Evolutionary conservation across 2,888 invertebrate species (phyloP), one percentile per base, ranked within the genome.

Genomic region (Colostygia pectinataria): DNA sequence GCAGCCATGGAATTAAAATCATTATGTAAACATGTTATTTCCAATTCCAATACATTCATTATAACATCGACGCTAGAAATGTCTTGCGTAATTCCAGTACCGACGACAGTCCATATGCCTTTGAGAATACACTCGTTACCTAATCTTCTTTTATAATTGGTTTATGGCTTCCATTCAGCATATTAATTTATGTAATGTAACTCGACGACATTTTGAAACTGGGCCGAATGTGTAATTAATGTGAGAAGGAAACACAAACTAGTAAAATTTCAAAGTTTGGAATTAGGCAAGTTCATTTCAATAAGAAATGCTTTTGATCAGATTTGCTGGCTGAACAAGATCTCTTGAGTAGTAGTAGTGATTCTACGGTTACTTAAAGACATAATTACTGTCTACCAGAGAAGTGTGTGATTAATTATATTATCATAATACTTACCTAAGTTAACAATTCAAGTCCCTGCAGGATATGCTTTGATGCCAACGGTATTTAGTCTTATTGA

Each of bases 111-210:
- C 68, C 68, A 74, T 71, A 71, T 74, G 71, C 67, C 68, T 75
- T 76, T 68, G 68, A 78, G 79, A 75, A 78, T 77, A 72, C 64
- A 69, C 68, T 54, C 6, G 67, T 85, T 83, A 65, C 74, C 59
- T 67, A 80, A 85, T 77, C 63, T 67, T 74, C 67, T 68, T 67
- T 68, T 71, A 65, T 69, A 63, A 68, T 73, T 68, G 65, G 65
- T 71, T 71, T 63, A 66, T 66, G 58, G 68, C 61, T 71, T 66
- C 65, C 64, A 66, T 63, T 60, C 63, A 52, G 71, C 68, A 73
- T 74, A 64, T 63, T 61, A 66, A 75, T 76, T 65, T 65, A 59
- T 55, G 55, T 56, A 63, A 61, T 59, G 57, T 56, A 55, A 51
- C 27, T 53, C 53, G 58, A 61, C 43, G 58, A 61, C 43, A 56